A percentile compares a stretch with the other conserved stretches of the same genome.
phyloP scores from a whole-genome alignment of 2,797 vertebrate species.

The Tragopan temminckii region DNA sequence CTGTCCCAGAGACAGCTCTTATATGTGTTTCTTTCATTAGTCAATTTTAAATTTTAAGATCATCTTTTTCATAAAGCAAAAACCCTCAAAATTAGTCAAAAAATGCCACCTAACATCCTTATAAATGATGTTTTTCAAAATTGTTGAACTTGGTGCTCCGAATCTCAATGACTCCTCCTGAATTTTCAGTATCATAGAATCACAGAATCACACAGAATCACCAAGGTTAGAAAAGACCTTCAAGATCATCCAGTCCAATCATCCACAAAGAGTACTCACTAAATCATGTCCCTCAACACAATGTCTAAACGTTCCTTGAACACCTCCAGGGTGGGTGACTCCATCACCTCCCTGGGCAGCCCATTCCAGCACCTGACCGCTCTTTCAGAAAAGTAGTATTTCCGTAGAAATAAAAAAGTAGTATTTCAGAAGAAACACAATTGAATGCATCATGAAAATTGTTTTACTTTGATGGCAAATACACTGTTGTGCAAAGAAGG shows the following conservation, averaged over 20 bases:
- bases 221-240: no score
- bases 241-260: no score
- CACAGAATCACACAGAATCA: no score
- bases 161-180: background rate
- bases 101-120: background rate
- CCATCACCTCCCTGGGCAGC: no score
- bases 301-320: no score
- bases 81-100: background rate
- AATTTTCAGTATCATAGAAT: background rate
- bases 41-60: background rate
- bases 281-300: no score
- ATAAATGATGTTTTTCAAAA: background rate
- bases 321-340: no score
- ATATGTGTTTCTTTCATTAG: background rate
- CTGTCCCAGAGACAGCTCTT: background rate
- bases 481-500: fast-evolving
- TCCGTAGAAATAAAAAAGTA: no score
- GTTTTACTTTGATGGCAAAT: background rate
- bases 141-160: background rate
- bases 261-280: no score
- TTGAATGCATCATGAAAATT: background rate
- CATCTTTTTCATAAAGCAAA: background rate
- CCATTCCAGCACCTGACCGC: no score
- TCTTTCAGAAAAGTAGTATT: no score
- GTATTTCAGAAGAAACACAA: background rate